Base-by-base conservation (phyloP, 2,113 vertebrate species). In the Gnathonemus longibarbis region DNA sequence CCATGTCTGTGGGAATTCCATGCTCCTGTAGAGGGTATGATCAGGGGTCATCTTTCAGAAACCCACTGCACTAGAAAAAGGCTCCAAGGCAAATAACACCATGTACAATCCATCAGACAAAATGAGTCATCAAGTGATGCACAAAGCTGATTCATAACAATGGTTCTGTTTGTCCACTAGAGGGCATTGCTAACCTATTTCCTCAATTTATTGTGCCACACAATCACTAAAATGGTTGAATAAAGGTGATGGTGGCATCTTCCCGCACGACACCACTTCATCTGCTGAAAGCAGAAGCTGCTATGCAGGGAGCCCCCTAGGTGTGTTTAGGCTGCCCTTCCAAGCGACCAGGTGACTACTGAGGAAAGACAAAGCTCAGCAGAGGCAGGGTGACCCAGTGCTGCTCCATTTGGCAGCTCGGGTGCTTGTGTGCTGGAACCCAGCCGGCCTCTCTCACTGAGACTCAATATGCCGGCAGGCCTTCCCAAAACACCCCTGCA, bases 1-100 rank as follows among this genome's bases (percentile, higher is more conserved):
- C 98, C 96, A 99, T 95, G 92, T 99, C 97, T 92, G 96, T 99
- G 50, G 98, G 98, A 92, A 99, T 98, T 62, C 98, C 98, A 83
- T 99, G 98, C 91, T 99, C 98, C 98, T 99, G 93, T 70, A 70
- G 42, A 13, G 56, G 27, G 62, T 70, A 70, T 31, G 53, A 15
- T 19, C 15, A 10, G 19, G 7, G 48, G 39, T 39, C 21, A 80
- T 13, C 21, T 21, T 49, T 24, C 27, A 35, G 45, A 31, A 21
- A 56, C 19, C 42, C 70, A 35, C 9, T 39, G 21, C 42, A 35
- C 21, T 11, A 21, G 6, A 11, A 7, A 27, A 56, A 2, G 46
- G 24, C 35, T 88, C 24, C 31, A 9, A 62, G 7, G 5, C 5
- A 49, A 74, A 48, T 7, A 27, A 5, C 39, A 66, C 8, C 13